Evolutionary conservation across 2,797 vertebrate species (phyloP), one percentile per base, ranked within the genome.

Genomic region (Cynopterus sphinx): DNA sequence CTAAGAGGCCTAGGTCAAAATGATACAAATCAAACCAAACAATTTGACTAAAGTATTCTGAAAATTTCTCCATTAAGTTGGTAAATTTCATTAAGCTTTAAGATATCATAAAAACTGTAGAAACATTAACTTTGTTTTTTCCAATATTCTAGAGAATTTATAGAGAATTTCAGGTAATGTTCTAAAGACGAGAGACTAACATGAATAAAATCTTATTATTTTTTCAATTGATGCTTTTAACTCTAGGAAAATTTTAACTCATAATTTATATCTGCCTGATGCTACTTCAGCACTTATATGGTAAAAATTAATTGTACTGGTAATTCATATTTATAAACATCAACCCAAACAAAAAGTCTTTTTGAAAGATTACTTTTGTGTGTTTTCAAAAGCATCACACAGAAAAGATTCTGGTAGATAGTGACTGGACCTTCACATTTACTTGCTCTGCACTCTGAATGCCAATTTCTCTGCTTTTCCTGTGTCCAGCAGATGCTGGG

Each of bases 171-270:
- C 65, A 57, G 28, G 9, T 71, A 21, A 75, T 91, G 4, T 59
- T 91, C 49, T 91, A 92, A 71, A 4, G 19, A 85, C 87, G 33
- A 83, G 24, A 70, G 81, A 78, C 15, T 36, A 90, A 63, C 36
- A 82, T 28, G 39, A 65, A 67, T 86, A 75, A 33, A 57, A 26
- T 46, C 19, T 81, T 63, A 70, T 53, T 63, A 16, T 10, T 79
- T 89, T 96, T 90, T 74, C 55, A 87, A 6, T 12, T 79, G 10
- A 16, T 59, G 26, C n/a, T 90, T 95, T 95, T 78, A 81, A 84
- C 24, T 88, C 77, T 49, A 61, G 46, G 39, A 51, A 92, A 67
- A 67, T 15, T 28, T 55, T 90, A 61, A 73, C 41, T 88, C n/a
- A 28, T 68, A 86, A 65, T 61, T 78, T 61, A 24, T 41, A 33